Base-by-base conservation (phyloP, 1,140 invertebrate genomes). In the Metaphire vulgaris region DNA sequence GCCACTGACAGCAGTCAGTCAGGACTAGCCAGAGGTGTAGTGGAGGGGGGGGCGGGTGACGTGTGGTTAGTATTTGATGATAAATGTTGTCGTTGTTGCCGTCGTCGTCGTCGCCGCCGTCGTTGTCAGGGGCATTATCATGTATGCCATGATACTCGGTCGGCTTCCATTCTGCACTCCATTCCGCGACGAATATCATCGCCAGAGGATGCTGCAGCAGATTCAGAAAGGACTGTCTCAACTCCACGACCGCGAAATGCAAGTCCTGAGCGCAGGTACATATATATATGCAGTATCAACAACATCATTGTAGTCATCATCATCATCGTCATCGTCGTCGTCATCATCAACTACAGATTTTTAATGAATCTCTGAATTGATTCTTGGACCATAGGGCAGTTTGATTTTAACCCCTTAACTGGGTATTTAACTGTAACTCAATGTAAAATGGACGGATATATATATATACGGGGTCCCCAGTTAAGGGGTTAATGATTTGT, bases 121-220 rank as follows among this genome's bases (percentile, higher is more conserved):
- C 41, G 68, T 69, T 84, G 83, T 16, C 86, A 91, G 90, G 33
- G 90, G 91, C 69, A 89, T 91, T 67, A 89, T 91, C 72, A 86
- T 91, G 76, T 91, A 90, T 85, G 89, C 88, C 33, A 90, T 91
- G 89, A 87, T 89, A 75, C 87, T 90, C 0, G 91, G 91, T 41
- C 88, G 88, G 74, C 83, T 92, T 78, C 91, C 91, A 28, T 92
- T 92, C 82, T 85, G 88, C 29, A 87, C 85, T 33, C 83, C 82
- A 31, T 83, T 84, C 79, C 83, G 83, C 76, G 85, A 87, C 74
- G 89, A 89, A 76, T 85, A 85, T 71, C 78, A 85, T 15, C 84
- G 90, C n/a, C 87, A 89, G 76, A 88, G 87, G 80, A 84, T 91
- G 12, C 87, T 90, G 64, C 85, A 87, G 56, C 89, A 90, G 83